Evolutionary conservation across 2,888 invertebrate genomes (phyloP).

Genomic region (Steinernema carpocapsae): DNA sequence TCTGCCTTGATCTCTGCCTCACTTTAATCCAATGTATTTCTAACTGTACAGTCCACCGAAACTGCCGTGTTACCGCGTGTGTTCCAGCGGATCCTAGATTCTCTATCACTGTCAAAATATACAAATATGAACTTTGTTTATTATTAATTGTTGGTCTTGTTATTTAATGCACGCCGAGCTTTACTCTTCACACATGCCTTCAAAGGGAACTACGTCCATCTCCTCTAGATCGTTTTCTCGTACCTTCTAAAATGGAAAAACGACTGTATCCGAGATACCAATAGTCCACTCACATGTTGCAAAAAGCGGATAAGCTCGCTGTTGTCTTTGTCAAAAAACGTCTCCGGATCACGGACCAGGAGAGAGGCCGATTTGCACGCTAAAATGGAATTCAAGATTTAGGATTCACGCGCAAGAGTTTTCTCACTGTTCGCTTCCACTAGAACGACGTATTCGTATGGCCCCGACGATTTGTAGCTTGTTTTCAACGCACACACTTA

Average conservation of each 20-base stretch:
- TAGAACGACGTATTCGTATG: conserved; percentile 16
- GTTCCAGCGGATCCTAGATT: background rate
- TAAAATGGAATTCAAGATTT: background rate
- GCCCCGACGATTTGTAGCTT: background rate
- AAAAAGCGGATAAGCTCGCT: conserved; percentile 17
- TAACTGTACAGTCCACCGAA: background rate
- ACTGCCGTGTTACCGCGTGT: background rate
- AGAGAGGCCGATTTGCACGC: conserved; percentile 26
- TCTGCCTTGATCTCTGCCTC: background rate
- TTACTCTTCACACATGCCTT: conserved; percentile 6
- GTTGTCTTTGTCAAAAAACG: conserved; percentile 23
- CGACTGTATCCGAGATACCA: background rate
- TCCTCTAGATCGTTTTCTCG: conserved; percentile 12
- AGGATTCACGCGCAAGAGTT: background rate
- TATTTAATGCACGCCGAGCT: background rate
- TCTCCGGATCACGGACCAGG: conserved; percentile 11
- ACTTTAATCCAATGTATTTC: background rate
- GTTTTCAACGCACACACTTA: conserved; percentile 28
- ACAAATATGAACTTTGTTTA: background rate
- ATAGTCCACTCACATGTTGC: background rate
- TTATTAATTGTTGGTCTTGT: background rate
- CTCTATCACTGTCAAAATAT: background rate
- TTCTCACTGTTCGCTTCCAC: conserved; percentile 15
- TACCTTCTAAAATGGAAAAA: conserved; percentile 9
- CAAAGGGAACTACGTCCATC: conserved; percentile 22